phyloP scores from a whole-genome alignment of 2,888 invertebrate genomes.

The Mythimna loreyi region DNA sequence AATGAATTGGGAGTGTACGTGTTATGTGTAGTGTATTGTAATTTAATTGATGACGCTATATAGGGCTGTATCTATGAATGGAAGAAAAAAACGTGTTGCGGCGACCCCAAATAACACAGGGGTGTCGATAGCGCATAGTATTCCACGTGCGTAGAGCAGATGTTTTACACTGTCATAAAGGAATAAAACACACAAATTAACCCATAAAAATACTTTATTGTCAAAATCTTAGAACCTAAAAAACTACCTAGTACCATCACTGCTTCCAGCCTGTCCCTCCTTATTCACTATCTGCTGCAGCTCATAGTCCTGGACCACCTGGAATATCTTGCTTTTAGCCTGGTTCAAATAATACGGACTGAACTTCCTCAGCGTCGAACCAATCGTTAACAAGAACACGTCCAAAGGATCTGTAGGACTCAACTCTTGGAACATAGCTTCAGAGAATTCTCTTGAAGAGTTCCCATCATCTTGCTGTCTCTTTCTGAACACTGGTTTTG shows the following conservation, averaged over 20 bases:
- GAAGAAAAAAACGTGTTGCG: too few relatives aligned
- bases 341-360: slow-evolving; percentile 84
- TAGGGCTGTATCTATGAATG: too few relatives aligned
- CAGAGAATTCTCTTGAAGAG: slow-evolving; percentile 53
- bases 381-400: slow-evolving; percentile 83
- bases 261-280: slow-evolving; percentile 67
- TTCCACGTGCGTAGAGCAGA: too few relatives aligned
- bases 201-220: slow-evolving; percentile 54
- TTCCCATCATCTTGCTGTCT: slow-evolving; percentile 59
- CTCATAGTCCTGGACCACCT: slow-evolving; percentile 87
- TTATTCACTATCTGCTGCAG: slow-evolving; percentile 82
- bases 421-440: slow-evolving; percentile 70
- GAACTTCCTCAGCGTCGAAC: slow-evolving; percentile 81
- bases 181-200: slow-evolving; percentile 31
- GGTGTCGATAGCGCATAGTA: too few relatives aligned
- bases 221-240: slow-evolving; percentile 5
- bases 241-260: slow-evolving; percentile 66
- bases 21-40: too few relatives aligned
- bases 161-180: not conserved
- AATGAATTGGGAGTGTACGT: too few relatives aligned
- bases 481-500: slow-evolving; percentile 71
- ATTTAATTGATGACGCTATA: too few relatives aligned
- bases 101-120: too few relatives aligned
- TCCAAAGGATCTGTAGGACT: slow-evolving; percentile 81
- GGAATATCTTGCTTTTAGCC: slow-evolving; percentile 86